Evolutionary conservation across 1,140 invertebrate species (phyloP), one percentile per base, ranked within the genome.

Genomic region (Nasonia giraulti): DNA sequence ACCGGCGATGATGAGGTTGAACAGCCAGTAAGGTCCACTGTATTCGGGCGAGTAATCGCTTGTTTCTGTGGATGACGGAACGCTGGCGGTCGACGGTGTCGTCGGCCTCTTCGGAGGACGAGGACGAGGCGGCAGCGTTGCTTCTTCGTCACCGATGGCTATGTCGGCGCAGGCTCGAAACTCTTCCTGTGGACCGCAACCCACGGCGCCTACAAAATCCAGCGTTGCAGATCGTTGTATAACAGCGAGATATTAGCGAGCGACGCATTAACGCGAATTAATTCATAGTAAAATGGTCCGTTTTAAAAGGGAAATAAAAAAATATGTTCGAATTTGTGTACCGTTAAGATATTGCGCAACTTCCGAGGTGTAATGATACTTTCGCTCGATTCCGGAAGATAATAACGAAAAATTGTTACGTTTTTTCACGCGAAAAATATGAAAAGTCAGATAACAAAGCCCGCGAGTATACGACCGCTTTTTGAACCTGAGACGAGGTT

Each of bases 91-190:
- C 14, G 88, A 75, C 31, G 88, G 87, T 14, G 87, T 87, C 10
- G 87, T 88, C 50, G 87, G 88, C 40, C 85, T 84, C 11, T 89
- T 84, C 10, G 87, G 83, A 40, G 68, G 78, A 31, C 31, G 78
- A 31, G 89, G 89, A 77, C 86, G 68, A 75, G 90, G 89, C 75
- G 88, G 89, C 73, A 89, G 79, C 17, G 85, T 87, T 74, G 77
- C 88, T 62, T 90, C 90, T 23, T 93, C 88, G 50, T 95, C 94
- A 0, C 94, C 95, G 27, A 98, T 96, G 2, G 94, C 93, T 14
- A 98, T 95, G 89, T 98, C 97, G 0, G 97, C 95, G 88, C 97
- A 98, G 0, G 96, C 96, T 11, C 97, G 94, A 89, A 98, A 98
- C 89, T 97, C 96, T 90, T 98, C 97, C 91, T 98, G 97, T 0